Base-by-base conservation (phyloP, 1,140 invertebrate genomes). In the Hirudo medicinalis region DNA sequence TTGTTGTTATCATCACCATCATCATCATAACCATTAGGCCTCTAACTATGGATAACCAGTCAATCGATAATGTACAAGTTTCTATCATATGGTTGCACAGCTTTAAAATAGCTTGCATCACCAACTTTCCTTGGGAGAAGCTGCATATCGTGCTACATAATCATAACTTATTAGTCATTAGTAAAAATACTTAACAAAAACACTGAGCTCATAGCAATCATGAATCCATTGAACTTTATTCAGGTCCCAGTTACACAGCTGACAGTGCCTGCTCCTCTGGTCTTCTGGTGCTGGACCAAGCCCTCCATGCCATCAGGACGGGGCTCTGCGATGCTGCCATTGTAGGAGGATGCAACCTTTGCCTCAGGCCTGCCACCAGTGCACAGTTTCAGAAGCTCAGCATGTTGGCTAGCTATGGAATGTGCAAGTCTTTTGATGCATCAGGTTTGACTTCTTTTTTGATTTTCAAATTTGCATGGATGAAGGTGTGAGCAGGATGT, bases 211-310 rank as follows among this genome's bases (percentile, higher is more conserved):
- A 22, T 5, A 60, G 15, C 15, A 32, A 63, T 19, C 22, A 63
- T 13, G 29, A 22, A 63, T 15, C 29, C 8, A 63, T 25, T n/a
- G 6, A 63, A 13, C 57, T 71, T 79, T n/a, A n/a, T 79, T 63
- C 75, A 86, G 89, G 94, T 19, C 94, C 94, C 2, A 95, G 92
- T 80, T 94, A 89, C 80, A 88, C 91, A 6, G 82, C 97, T 9
- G 94, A 98, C 81, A 96, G 94, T 13, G 94, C 94, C 0, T 98
- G 94, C 82, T 96, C 93, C 0, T 95, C 92, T 74, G 91, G 91
- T 68, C 80, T 95, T 77, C 87, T 91, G 78, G 94, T 91, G 1
- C 81, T 97, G 25, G 87, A 92, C 76, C 89, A 94, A 77, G 95
- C 94, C 19, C 84, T 92, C 19, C 80, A 82, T 11, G 89, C 91